Evolutionary conservation across 2,888 invertebrate genomes (phyloP).

Genomic region (Scaptomyza caliginosa): DNA sequence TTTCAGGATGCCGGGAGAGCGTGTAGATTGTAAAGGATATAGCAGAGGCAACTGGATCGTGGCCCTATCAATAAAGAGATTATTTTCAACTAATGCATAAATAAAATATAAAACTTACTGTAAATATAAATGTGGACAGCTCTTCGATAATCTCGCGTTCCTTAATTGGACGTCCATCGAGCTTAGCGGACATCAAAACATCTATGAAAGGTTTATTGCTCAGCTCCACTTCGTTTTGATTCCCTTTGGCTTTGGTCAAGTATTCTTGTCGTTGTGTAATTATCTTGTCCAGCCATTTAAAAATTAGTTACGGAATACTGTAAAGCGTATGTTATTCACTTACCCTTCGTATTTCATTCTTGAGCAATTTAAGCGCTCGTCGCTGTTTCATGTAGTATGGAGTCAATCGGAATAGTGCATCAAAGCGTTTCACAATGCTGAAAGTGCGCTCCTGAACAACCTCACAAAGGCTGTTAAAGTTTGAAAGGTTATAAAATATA

Average conservation of each 20-base stretch:
- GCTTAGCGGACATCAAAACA: conserved; percentile 68
- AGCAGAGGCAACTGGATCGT: conserved; percentile 86
- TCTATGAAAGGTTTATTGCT: conserved; percentile 72
- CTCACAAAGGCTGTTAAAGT: conserved; percentile 64
- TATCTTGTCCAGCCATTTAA: conserved; percentile 40
- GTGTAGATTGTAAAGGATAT: conserved; percentile 85
- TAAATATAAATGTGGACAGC: conserved; percentile 80
- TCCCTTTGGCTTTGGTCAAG: conserved; percentile 14
- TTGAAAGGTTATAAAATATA: background rate
- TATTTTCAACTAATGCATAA: background rate
- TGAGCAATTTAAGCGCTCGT: conserved; percentile 80
- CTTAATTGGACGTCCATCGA: conserved; percentile 70
- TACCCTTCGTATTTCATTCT: conserved; percentile 58
- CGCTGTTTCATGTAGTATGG: conserved; percentile 72
- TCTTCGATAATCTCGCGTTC: conserved; percentile 77
- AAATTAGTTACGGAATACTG: background rate
- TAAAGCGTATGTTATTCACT: conserved; percentile 19
- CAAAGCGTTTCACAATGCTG: conserved; percentile 75
- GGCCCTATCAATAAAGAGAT: conserved; percentile 83
- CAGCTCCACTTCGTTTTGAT: background rate
- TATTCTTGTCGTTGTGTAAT: conserved; percentile 57
- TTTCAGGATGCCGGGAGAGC: conserved; percentile 85
- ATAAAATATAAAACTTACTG: conserved; percentile 49
- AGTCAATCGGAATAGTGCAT: conserved; percentile 73
- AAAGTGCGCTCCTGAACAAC: conserved; percentile 75